Percentiles rank a stretch among this genome's conserved stretches.
Conservation (phyloP, 2,888 invertebrate genomes). For the Lampropteryx suffumata region DNA sequence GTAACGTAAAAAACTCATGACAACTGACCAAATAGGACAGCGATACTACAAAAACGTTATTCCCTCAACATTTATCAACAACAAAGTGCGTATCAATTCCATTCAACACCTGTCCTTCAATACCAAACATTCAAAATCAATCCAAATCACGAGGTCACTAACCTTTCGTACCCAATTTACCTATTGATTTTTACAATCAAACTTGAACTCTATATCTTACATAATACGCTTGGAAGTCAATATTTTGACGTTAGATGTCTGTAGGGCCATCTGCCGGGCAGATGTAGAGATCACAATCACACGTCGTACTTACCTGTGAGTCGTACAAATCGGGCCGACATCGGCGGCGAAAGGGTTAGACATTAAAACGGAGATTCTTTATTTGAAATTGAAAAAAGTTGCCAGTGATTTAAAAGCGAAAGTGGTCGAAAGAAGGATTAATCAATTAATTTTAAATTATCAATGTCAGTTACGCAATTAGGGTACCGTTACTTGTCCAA, state of each 20-base stretch:
- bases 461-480: too few relatives aligned
- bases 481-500: too few relatives aligned
- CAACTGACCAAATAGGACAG: slow-evolving; percentile 11
- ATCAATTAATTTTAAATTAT: too few relatives aligned
- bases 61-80: slow-evolving; percentile 3
- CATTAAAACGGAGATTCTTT: slow-evolving; percentile 25
- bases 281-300: slow-evolving; percentile 68
- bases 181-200: slow-evolving; percentile 1
- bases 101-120: slow-evolving; percentile 49
- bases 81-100: slow-evolving; percentile 18
- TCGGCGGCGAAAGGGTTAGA: slow-evolving; percentile 56
- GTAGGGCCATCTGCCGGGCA: slow-evolving; percentile 71
- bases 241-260: slow-evolving; percentile 2
- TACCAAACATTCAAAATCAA: slow-evolving; percentile 37
- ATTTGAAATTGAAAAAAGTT: slow-evolving; percentile 16
- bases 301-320: slow-evolving; percentile 62
- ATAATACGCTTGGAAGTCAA: neutral
- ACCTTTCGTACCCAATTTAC: slow-evolving; percentile 34
- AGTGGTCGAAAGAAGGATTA: slow-evolving; percentile 2
- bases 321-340: slow-evolving; percentile 53
- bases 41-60: neutral
- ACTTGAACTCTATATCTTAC: slow-evolving; percentile 1
- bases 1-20: too few relatives aligned
- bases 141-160: slow-evolving; percentile 33
- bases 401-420: slow-evolving; percentile 19